Percentiles rank a stretch among this genome's conserved stretches.
Evolutionary conservation across 2,113 vertebrate genomes (phyloP).

Genomic region (Raja brachyura): DNA sequence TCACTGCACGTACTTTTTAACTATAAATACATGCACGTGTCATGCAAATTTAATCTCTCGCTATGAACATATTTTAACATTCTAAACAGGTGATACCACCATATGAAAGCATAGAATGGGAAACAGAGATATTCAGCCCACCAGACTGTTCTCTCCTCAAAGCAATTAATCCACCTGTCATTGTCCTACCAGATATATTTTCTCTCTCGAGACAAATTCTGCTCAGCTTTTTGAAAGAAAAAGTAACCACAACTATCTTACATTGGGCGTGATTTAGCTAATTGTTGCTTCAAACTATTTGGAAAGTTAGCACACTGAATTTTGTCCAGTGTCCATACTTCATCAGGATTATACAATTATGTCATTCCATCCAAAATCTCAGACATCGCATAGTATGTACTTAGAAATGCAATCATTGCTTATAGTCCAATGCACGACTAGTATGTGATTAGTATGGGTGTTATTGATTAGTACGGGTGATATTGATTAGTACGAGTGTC

Average conservation of each 20-base stretch:
- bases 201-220: background rate
- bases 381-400: background rate
- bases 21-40: background rate
- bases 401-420: background rate
- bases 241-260: background rate
- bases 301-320: background rate
- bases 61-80: background rate
- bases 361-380: background rate
- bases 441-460: no score
- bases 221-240: background rate
- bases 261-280: background rate
- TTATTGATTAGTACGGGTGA: no score
- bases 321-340: background rate
- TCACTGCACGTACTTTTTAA: background rate
- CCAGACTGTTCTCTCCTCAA: background rate
- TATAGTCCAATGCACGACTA: no score
- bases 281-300: background rate
- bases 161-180: slow-evolving; percentile 7
- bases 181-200: background rate
- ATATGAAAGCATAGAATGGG: background rate
- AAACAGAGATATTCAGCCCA: background rate
- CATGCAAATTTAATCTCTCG: slow-evolving; percentile 4
- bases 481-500: no score
- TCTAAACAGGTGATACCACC: background rate
- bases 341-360: background rate